Conservation (phyloP, 1,140 invertebrate species). For the Papilio dardanus region DNA sequence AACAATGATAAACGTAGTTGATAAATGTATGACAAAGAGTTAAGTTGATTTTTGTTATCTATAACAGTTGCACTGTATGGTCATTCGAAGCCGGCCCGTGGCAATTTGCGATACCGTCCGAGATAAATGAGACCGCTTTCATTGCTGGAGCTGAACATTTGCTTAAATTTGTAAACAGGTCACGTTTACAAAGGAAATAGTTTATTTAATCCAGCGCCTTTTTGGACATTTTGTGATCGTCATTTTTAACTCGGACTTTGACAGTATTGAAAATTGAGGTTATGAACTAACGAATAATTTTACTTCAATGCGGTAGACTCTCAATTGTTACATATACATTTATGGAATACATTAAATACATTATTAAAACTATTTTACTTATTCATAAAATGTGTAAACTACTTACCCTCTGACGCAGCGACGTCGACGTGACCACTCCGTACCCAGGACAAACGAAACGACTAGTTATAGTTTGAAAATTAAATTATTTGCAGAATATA, state of each 20-base stretch:
- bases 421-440: too few species aligned
- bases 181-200: conserved; percentile 16
- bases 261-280: background rate
- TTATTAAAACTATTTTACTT: too few species aligned
- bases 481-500: too few species aligned
- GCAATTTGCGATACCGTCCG: conserved; percentile 15
- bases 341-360: too few species aligned
- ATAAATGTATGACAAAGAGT: conserved; percentile 10
- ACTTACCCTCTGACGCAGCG: too few species aligned
- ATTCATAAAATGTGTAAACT: too few species aligned
- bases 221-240: conserved; percentile 10
- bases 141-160: conserved; percentile 20
- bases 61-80: conserved; percentile 13
- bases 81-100: conserved; percentile 16
- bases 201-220: conserved; percentile 14
- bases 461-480: too few species aligned
- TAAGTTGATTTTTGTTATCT: conserved; percentile 22
- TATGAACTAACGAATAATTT: background rate
- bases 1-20: background rate
- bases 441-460: too few species aligned
- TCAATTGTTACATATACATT: too few species aligned
- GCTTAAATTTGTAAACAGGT: conserved; percentile 19
- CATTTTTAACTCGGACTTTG: background rate
- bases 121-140: conserved; percentile 25
- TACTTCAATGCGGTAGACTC: too few species aligned